Evolutionary conservation across 2,797 vertebrate genomes (phyloP).

Genomic region (Nothura maculosa): DNA sequence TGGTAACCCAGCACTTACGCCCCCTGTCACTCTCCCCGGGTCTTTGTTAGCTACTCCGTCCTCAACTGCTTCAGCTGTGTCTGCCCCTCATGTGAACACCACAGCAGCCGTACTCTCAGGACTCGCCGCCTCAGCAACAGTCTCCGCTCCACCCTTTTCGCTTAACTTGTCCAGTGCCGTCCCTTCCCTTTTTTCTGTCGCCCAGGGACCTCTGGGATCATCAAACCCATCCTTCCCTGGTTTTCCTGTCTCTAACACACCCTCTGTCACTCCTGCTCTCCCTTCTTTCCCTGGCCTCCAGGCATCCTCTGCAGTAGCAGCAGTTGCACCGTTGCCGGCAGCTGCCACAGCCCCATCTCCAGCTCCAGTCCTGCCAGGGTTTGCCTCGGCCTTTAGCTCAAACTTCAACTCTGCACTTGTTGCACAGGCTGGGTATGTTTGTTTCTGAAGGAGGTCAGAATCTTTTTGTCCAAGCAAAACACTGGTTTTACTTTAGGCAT

Average conservation of each 20-base stretch:
- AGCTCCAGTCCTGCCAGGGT: slow-evolving; percentile 93
- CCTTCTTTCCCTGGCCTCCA: slow-evolving; percentile 93
- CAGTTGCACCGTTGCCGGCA: slow-evolving; percentile 90
- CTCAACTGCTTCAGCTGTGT: slow-evolving; percentile 60
- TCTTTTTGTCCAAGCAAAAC: neutral
- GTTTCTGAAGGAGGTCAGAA: slow-evolving; percentile 4
- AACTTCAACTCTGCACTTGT: slow-evolving; percentile 94
- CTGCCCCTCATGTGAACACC: slow-evolving; percentile 74
- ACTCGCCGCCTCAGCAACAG: slow-evolving; percentile 82
- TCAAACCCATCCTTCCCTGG: slow-evolving; percentile 89
- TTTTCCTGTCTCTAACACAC: slow-evolving; percentile 88
- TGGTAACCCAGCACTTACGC: slow-evolving; percentile 77
- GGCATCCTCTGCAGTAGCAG: slow-evolving; percentile 88
- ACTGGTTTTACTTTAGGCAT: neutral
- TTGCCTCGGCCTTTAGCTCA: slow-evolving; percentile 97
- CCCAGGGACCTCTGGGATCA: slow-evolving; percentile 84
- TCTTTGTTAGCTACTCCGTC: slow-evolving; percentile 78
- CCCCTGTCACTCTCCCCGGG: slow-evolving; percentile 73
- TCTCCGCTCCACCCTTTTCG: slow-evolving; percentile 83
- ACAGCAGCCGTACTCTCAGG: slow-evolving; percentile 74
- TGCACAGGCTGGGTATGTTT: slow-evolving; percentile 85
- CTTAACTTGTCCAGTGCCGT: slow-evolving; percentile 89
- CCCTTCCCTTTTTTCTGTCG: slow-evolving; percentile 89
- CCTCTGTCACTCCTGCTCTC: slow-evolving; percentile 89
- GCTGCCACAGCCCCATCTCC: slow-evolving; percentile 89